Percentiles rank a stretch among this genome's conserved stretches.
phyloP scores from a whole-genome alignment of 37 sponge, comb jelly and placozoan species.

The Cliona cf. orientalis region DNA sequence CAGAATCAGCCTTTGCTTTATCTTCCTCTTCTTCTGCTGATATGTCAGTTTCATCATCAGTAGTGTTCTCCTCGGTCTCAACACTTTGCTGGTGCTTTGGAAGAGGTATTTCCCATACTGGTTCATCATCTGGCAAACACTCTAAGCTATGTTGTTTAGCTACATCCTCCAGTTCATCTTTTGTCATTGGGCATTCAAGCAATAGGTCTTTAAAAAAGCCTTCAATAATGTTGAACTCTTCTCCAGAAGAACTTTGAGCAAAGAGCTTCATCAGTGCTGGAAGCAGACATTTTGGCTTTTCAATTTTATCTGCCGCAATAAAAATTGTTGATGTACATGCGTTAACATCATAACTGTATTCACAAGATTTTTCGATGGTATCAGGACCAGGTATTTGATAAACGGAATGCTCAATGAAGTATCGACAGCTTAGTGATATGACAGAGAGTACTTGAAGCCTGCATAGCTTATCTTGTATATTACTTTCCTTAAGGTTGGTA shows the following conservation, averaged over 20 bases:
- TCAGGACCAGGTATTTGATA: background rate
- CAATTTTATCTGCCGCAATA: constrained; percentile 11
- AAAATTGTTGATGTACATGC: constrained; percentile 18
- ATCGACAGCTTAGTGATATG: background rate
- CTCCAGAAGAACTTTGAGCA: background rate
- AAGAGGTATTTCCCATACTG: constrained; percentile 12
- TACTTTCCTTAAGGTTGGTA: background rate
- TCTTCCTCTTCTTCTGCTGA: background rate
- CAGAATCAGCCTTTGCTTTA: background rate
- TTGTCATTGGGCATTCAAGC: constrained; percentile 10
- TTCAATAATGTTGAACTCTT: background rate
- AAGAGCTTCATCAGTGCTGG: constrained; percentile 25
- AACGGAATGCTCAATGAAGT: constrained; percentile 23
- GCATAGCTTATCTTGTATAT: constrained; percentile 4
- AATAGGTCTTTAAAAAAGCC: constrained; percentile 13
- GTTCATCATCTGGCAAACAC: constrained; percentile 2
- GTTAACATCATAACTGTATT: constrained; percentile 14
- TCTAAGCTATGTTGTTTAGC: background rate
- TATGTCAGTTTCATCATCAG: constrained; percentile 9
- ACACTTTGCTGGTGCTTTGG: background rate
- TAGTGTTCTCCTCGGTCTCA: background rate
- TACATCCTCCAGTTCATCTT: constrained; percentile 16
- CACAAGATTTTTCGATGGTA: background rate
- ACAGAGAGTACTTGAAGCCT: constrained; percentile 34
- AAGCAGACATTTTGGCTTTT: constrained; percentile 1